phyloP scores from a whole-genome alignment of 2,797 vertebrate species.

The Manis crassicaudata region DNA sequence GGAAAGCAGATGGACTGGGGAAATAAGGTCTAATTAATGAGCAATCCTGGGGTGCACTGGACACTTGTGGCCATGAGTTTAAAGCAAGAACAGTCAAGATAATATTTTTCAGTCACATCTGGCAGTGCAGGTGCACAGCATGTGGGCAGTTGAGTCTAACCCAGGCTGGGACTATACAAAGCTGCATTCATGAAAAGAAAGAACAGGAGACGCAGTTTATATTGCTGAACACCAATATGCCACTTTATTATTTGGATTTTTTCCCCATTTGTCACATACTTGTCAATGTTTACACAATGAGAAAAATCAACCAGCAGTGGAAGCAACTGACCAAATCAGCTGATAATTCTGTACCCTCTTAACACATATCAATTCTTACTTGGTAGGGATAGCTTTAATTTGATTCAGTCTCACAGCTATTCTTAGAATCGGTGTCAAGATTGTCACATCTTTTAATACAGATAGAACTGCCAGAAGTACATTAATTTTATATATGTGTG shows the following conservation, averaged over 20 bases:
- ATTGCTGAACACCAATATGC: conserved; percentile 83
- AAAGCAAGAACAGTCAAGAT: fast-evolving
- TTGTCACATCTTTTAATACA: conserved; percentile 88
- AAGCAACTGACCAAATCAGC: conserved; percentile 80
- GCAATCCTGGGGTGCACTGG: not conserved
- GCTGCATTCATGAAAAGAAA: conserved; percentile 39
- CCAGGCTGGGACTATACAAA: fast-evolving
- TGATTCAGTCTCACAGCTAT: conserved; percentile 66
- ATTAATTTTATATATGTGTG: conserved; percentile 82
- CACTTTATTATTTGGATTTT: conserved; percentile 85
- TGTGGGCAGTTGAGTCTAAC: not conserved
- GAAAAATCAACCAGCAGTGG: conserved; percentile 82
- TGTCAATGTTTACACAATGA: conserved; percentile 84
- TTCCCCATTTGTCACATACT: conserved; percentile 83
- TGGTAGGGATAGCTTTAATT: conserved; percentile 74
- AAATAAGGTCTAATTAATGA: not conserved
- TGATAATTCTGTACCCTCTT: conserved; percentile 83
- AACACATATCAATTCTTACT: conserved; percentile 71
- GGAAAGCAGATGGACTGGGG: not conserved
- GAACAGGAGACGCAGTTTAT: conserved; percentile 4
- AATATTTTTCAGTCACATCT: not conserved
- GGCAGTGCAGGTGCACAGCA: fast-evolving
- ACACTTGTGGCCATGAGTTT: not conserved
- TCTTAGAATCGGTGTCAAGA: conserved; percentile 77
- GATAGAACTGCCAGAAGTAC: conserved; percentile 88